Base-by-base conservation (phyloP, 1,140 invertebrate genomes). In the Aphis craccivora region DNA sequence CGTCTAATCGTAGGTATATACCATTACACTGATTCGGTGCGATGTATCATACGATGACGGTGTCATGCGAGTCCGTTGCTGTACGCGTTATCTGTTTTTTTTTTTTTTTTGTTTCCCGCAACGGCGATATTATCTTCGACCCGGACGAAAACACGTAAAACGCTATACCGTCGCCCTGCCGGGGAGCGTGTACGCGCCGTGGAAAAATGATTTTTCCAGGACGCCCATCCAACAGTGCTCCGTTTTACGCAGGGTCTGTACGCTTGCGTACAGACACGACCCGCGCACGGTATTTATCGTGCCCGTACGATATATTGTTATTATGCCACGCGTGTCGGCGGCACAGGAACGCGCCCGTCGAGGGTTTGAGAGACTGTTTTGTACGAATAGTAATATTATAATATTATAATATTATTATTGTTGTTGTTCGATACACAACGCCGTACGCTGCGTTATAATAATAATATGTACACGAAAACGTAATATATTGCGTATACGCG, bases 151-250 rank as follows among this genome's bases (percentile, higher is more conserved):
- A 67, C 30, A 60, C 4, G 40, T 86, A 37, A 93, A 84, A 81
- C 43, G n/a, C 84, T 93, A 43, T 23, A 37, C 35, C 76, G 35
- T 91, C 90, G 90, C 45, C 67, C 67, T 90, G 89, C 89, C 91
- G 48, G 76, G 51, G 48, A 93, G 25, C 91, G 35, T 84, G 48
- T 83, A 93, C 91, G 76, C 91, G 81, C 37, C 91, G 91, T 55
- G 91, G 91, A 55, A 93, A 89, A 93, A 93, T 93, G 91, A 93
- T 93, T 93, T 93, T 93, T 93, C 91, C 91, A 93, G 91, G 91
- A 93, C 91, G 91, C 91, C 91, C 91, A 93, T 93, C 76, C 18
- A 86, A 43, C 48, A 93, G 76, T 55, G 76, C 81, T 93, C 91
- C 45, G 40, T 86, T 51, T 55, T 81, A 81, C 43, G 30, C 51